phyloP scores from a whole-genome alignment of 2,113 vertebrate genomes.

The Pithys albifrons region DNA sequence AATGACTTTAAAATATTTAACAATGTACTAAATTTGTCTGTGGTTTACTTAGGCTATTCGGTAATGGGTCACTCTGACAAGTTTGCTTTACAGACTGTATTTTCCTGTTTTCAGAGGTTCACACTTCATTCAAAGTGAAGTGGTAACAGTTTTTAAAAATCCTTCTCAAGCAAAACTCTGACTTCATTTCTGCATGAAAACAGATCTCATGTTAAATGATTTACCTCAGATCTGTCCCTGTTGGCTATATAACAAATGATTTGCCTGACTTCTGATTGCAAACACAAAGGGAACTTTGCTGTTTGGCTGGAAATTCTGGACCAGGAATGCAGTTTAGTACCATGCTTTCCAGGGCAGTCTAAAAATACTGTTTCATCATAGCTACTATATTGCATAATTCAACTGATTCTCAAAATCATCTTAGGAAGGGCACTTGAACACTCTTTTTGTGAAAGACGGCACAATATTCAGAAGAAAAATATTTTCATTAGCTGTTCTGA shows the following conservation, averaged over 20 bases:
- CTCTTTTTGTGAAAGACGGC: neutral
- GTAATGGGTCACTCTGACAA: neutral
- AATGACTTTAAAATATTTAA: neutral
- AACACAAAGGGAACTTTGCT: neutral
- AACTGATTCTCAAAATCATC: neutral
- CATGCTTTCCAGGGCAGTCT: neutral
- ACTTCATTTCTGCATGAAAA: neutral
- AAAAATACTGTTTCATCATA: neutral
- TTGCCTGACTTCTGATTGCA: neutral
- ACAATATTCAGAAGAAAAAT: neutral
- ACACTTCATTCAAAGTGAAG: neutral
- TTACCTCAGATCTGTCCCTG: neutral
- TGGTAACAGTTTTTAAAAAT: neutral
- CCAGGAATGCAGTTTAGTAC: neutral
- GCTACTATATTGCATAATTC: neutral
- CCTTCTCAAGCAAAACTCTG: neutral
- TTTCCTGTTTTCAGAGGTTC: neutral
- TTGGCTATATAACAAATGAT: neutral
- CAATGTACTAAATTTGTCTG: neutral
- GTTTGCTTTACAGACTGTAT: neutral
- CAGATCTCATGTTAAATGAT: neutral
- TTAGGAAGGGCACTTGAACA: neutral
- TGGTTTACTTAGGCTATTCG: neutral
- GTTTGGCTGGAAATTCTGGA: neutral
- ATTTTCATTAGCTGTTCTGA: neutral